phyloP scores from a whole-genome alignment of 2,888 invertebrate genomes.

The Creontiades dilutus region DNA sequence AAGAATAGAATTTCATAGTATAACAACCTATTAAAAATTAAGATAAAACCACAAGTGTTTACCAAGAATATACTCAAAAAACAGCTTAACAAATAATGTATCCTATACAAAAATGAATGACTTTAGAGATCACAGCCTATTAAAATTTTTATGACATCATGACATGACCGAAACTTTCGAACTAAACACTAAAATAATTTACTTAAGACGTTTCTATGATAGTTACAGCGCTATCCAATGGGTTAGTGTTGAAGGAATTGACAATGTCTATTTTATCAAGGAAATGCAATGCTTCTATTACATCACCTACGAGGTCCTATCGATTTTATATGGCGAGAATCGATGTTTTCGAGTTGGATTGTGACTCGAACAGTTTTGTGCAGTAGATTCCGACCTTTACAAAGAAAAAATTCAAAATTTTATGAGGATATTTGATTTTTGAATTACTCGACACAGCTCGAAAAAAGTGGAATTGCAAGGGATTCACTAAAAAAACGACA shows the following conservation, averaged over 20 bases:
- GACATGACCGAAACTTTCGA: constrained; percentile 26
- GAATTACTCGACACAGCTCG: too few species aligned
- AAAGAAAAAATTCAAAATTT: too few species aligned
- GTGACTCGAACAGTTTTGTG: not conserved
- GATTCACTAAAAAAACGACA: too few species aligned
- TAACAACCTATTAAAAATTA: constrained; percentile 19
- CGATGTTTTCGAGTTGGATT: not conserved
- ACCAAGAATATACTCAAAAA: constrained; percentile 18
- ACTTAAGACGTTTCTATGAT: not conserved
- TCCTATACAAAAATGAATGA: constrained; percentile 50
- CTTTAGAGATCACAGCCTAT: constrained; percentile 65
- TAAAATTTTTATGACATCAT: constrained; percentile 28
- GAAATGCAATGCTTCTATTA: too few species aligned
- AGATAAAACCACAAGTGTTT: not conserved
- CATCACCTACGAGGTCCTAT: not conserved
- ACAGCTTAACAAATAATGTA: constrained; percentile 27
- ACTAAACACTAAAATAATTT: constrained; percentile 15
- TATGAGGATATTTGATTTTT: too few species aligned
- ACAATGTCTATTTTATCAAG: not conserved
- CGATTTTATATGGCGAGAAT: not conserved
- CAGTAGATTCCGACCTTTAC: not conserved
- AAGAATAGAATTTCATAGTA: constrained; percentile 46
- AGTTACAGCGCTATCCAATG: not conserved
- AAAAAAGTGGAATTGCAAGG: too few species aligned
- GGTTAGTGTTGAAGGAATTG: not conserved